phyloP scores from a whole-genome alignment of 2,888 invertebrate genomes.

The Boloria euphrosyne region DNA sequence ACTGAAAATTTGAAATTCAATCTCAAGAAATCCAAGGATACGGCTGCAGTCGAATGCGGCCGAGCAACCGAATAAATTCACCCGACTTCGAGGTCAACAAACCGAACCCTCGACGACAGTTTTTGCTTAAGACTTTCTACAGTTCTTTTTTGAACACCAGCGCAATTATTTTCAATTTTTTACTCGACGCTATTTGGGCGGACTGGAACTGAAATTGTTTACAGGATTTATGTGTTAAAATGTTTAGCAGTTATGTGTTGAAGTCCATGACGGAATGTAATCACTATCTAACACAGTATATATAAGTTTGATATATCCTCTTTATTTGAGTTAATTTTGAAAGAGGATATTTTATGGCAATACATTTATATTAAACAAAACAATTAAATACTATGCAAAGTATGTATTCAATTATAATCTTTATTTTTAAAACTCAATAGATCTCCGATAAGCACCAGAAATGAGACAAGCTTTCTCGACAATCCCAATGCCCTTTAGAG shows the following conservation, averaged over 20 bases:
- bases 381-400: neutral
- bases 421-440: conserved; percentile 15
- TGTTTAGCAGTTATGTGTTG: conserved; percentile 51
- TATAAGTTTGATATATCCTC: no score
- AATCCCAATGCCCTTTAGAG: conserved; percentile 48
- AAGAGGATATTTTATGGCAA: no score
- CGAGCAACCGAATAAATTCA: conserved; percentile 66
- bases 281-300: neutral
- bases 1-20: conserved; percentile 81
- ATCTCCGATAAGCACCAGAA: conserved; percentile 35
- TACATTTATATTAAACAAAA: neutral
- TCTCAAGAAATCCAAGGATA: conserved; percentile 69
- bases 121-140: conserved; percentile 72
- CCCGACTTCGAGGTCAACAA: conserved; percentile 59
- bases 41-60: conserved; percentile 52
- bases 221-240: conserved; percentile 67
- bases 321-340: neutral
- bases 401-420: conserved; percentile 13
- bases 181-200: conserved; percentile 57
- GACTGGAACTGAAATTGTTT: conserved; percentile 57
- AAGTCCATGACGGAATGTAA: conserved; percentile 28
- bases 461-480: conserved; percentile 38
- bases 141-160: conserved; percentile 66
- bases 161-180: conserved; percentile 79
- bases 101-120: conserved; percentile 68